Base-by-base conservation (phyloP, 2,888 invertebrate genomes). In the Heterodera filipjevi region DNA sequence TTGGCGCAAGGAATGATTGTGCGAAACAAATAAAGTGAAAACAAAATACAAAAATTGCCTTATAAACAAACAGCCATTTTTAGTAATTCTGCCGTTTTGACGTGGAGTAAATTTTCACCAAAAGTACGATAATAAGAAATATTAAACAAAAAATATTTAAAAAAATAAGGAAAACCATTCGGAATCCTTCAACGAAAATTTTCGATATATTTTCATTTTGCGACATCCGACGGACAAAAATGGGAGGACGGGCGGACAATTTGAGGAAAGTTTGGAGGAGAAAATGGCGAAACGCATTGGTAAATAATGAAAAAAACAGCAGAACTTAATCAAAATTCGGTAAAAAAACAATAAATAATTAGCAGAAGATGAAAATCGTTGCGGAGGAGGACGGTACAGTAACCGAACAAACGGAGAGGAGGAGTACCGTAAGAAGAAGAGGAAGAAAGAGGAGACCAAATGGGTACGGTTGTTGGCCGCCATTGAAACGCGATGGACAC, bases 231-330 rank as follows among this genome's bases (percentile, higher is more conserved):
- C 46, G 46, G 46, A 49, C 46, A 49, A 49, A 49, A 49, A 49
- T 10, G 12, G 46, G 12, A 49, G 3, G n/a, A 22, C 3, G 8
- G 59, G 6, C 5, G n/a, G 27, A 59, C 59, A 59, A 59, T 59
- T 59, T 59, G 59, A 2, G 59, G 59, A 59, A 59, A 59, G 59
- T 59, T 59, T 59, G 59, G 59, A 59, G n/a, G 59, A 59, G 59
- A n/a, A 59, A 59, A 59, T 59, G 59, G 59, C 59, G 59, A 59
- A 22, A 59, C 59, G 59, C n/a, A 59, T 59, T 6, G 59, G 59
- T 59, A 59, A 59, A n/a, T 8, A n/a, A 59, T 22, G 8, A 27
- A n/a, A 2, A 27, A 39, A 39, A 39, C 39, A 39, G 10, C 39
- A 39, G 39, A 39, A 39, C 3, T 39, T 39, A n/a, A n/a, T n/a